Conservation (phyloP, 2,888 invertebrate genomes). For the Melangyna quadrimaculata region DNA sequence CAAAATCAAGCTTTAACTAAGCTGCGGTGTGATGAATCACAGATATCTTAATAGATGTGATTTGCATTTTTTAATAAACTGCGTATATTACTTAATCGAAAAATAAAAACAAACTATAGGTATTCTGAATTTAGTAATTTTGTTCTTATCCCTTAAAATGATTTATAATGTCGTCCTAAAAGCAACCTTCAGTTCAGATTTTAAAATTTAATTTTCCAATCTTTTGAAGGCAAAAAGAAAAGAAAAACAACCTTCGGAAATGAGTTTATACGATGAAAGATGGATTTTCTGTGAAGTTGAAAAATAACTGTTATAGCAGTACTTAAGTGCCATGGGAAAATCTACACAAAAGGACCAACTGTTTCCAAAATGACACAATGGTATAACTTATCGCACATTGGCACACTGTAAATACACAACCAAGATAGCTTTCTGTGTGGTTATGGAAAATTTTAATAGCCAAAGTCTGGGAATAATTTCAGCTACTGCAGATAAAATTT, state of each 20-base stretch:
- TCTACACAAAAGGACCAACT: slow-evolving; percentile 1
- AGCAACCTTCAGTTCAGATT: not conserved
- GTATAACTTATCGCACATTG: not conserved
- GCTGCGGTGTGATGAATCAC: too few relatives aligned
- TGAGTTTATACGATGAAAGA: not conserved
- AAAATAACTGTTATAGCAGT: not conserved
- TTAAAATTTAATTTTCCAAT: not conserved
- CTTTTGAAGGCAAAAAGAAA: not conserved
- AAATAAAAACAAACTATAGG: too few relatives aligned
- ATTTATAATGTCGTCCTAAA: not conserved
- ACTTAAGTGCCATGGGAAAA: slow-evolving; percentile 7
- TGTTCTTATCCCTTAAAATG: not conserved
- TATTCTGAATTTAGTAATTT: too few relatives aligned
- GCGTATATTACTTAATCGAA: too few relatives aligned
- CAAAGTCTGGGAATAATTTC: not conserved
- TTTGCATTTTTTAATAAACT: too few relatives aligned
- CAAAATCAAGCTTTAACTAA: too few relatives aligned
- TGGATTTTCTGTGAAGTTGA: not conserved
- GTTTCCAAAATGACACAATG: not conserved
- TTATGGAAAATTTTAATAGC: not conserved
- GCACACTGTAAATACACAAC: not conserved
- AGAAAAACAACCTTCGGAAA: not conserved
- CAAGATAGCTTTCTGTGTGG: not conserved
- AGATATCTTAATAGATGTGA: too few relatives aligned
- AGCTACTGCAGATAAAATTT: not conserved